phyloP scores from a whole-genome alignment of 2,888 invertebrate genomes.

The Gnatocerus cornutus region DNA sequence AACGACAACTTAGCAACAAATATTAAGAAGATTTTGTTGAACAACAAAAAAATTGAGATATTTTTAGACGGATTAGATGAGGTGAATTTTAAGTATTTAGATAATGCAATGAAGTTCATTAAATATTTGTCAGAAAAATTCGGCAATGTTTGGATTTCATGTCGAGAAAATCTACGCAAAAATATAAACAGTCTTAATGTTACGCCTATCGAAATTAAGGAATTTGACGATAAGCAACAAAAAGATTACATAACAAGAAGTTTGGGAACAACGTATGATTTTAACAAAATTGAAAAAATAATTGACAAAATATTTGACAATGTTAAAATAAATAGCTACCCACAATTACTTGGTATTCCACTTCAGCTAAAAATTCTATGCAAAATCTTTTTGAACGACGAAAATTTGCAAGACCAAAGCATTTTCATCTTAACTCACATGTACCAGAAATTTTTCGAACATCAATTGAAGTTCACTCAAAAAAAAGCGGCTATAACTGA shows the following conservation, averaged over 20 bases:
- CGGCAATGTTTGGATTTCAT: background rate
- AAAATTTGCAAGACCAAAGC: too few species aligned
- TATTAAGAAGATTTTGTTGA: background rate
- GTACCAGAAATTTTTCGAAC: too few species aligned
- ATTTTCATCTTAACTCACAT: too few species aligned
- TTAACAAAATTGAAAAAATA: background rate
- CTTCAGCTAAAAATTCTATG: too few species aligned
- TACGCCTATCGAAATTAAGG: background rate
- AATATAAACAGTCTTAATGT: background rate
- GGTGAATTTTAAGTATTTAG: background rate
- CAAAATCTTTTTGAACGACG: too few species aligned
- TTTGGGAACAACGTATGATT: background rate
- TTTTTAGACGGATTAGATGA: slow-evolving; percentile 3
- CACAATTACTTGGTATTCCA: background rate
- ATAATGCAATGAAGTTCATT: background rate
- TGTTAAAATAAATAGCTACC: background rate
- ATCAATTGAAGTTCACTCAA: too few species aligned
- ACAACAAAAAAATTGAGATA: background rate
- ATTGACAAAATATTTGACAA: background rate
- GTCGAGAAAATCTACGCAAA: background rate
- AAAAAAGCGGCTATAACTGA: too few species aligned
- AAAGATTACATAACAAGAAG: background rate
- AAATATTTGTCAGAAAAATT: too few species aligned
- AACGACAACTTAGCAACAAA: background rate
- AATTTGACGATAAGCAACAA: too few species aligned